Percentiles rank a stretch among this genome's conserved stretches.
Conservation (phyloP, 2,113 vertebrate species). For the Phodopus roborovskii region DNA sequence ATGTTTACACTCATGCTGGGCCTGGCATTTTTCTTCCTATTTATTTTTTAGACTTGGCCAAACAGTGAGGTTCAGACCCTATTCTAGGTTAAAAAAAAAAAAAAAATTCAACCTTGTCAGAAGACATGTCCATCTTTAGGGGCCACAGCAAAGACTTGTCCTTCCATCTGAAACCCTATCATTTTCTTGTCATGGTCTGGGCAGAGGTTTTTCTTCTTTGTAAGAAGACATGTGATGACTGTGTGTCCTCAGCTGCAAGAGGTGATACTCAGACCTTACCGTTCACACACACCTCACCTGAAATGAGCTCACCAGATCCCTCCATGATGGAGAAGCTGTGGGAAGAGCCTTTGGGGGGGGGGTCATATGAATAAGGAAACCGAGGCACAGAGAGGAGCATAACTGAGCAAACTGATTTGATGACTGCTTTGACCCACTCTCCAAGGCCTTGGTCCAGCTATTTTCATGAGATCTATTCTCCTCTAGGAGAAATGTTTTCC, state of each 20-base stretch:
- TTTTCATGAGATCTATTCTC: not conserved
- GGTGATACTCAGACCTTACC: not conserved
- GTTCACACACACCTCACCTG: rapidly evolving
- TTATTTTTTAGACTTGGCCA: not conserved
- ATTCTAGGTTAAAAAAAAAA: not conserved
- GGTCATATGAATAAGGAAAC: not conserved
- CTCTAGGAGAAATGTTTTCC: not conserved
- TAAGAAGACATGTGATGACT: not conserved
- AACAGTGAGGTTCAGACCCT: not conserved
- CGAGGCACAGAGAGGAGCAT: rapidly evolving
- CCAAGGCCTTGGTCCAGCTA: rapidly evolving
- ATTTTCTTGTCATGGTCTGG: not conserved
- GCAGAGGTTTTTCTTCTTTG: not conserved
- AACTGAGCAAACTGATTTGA: not conserved
- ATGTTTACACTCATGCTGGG: no score
- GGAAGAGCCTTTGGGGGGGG: not conserved
- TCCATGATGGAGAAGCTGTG: not conserved
- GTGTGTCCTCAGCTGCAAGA: not conserved
- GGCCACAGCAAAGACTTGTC: not conserved
- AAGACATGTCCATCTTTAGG: not conserved
- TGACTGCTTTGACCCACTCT: not conserved
- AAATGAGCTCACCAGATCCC: not conserved
- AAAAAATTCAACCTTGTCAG: not conserved
- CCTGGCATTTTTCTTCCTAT: not conserved
- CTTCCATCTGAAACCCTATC: not conserved